These are phyloP conservation scores for Serilophus lunatus DNA, from an alignment of 2,113 vertebrate genomes.

Conservation along the genomic window DNA sequence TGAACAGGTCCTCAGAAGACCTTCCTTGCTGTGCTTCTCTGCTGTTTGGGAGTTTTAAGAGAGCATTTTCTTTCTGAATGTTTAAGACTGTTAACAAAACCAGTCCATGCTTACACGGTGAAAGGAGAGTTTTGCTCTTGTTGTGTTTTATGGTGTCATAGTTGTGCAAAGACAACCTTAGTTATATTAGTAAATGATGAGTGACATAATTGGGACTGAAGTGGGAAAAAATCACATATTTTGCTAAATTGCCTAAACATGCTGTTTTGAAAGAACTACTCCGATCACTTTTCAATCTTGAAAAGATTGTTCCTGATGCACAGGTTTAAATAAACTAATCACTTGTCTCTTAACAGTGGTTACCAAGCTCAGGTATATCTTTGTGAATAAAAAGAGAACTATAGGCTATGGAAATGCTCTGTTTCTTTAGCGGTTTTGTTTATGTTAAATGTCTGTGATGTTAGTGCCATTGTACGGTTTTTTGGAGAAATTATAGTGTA, in stretches of 20 bases:
- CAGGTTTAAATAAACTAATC: conserved; percentile 17
- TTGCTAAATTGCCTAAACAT: neutral
- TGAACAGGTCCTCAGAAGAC: neutral
- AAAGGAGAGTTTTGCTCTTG: neutral
- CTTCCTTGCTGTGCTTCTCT: neutral
- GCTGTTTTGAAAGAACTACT: conserved; percentile 2
- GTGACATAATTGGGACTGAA: conserved; percentile 42
- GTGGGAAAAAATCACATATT: conserved; percentile 16
- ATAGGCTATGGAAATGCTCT: neutral
- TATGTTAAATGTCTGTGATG: neutral
- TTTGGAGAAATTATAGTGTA: neutral
- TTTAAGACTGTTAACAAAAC: conserved; percentile 8
- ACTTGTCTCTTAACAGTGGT: neutral
- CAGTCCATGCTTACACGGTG: neutral
- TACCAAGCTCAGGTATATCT: neutral
- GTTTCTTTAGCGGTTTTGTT: neutral
- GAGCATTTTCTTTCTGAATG: neutral
- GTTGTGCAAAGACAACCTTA: conserved; percentile 15
- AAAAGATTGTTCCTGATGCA: conserved; percentile 13
- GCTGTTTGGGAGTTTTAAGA: neutral
- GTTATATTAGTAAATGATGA: conserved; percentile 18
- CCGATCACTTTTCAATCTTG: neutral
- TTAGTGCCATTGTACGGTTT: neutral
- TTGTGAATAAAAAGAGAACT: neutral
- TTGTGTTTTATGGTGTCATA: conserved; percentile 15